Percentiles rank a stretch among this genome's conserved stretches.
These are phyloP conservation scores for Spodoptera littoralis DNA, from an alignment of 2,888 invertebrate genomes.

Conservation along the genomic window DNA sequence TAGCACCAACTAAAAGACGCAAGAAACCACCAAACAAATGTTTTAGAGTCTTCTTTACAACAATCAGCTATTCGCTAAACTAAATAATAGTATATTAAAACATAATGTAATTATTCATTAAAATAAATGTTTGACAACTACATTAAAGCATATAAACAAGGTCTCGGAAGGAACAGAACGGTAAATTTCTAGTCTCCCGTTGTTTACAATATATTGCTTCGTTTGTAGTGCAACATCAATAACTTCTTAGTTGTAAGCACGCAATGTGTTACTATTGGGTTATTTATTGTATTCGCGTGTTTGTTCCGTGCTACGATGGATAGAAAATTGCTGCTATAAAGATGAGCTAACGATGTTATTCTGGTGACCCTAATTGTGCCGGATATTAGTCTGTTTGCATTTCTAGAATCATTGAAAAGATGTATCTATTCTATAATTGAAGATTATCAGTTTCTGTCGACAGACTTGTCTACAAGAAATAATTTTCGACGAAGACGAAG, in stretches of 20 bases:
- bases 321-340: slow-evolving; percentile 38
- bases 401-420: slow-evolving; percentile 6
- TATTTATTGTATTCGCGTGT: slow-evolving; percentile 49
- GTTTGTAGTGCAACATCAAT: slow-evolving; percentile 48
- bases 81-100: no score
- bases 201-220: slow-evolving; percentile 33
- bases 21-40: no score
- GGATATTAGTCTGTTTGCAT: slow-evolving; percentile 20
- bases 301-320: slow-evolving; percentile 37
- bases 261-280: slow-evolving; percentile 32
- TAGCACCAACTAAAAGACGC: no score
- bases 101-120: no score
- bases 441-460: no score
- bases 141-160: slow-evolving; percentile 18
- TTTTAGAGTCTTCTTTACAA: no score
- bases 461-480: no score
- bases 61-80: no score
- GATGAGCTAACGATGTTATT: slow-evolving; percentile 37
- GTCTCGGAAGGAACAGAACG: slow-evolving; percentile 44
- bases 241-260: slow-evolving; percentile 42
- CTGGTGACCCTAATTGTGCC: slow-evolving; percentile 43
- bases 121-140: no score
- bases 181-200: slow-evolving; percentile 32
- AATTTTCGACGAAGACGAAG: no score
- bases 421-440: no score